phyloP scores from a whole-genome alignment of 2,113 vertebrate species.

The Bubo blakistoni region DNA sequence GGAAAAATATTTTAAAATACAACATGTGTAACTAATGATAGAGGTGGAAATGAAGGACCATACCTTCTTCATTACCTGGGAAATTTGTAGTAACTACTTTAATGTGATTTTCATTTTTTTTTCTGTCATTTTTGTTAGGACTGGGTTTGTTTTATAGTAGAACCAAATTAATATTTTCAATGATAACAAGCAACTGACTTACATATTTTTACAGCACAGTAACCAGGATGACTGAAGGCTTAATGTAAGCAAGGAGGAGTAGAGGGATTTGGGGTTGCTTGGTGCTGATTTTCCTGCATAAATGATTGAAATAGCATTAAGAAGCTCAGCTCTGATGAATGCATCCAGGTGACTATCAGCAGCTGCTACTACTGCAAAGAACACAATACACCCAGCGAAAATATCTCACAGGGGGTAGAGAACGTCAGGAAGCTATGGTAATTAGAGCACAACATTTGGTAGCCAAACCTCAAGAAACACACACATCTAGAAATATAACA shows the following conservation, averaged over 20 bases:
- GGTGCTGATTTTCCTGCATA: not conserved
- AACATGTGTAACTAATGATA: conserved; percentile 60
- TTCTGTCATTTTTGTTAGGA: not conserved
- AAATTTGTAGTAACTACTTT: conserved; percentile 19
- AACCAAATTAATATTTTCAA: not conserved
- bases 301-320: not conserved
- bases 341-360: not conserved
- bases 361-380: not conserved
- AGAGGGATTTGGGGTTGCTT: not conserved
- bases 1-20: conserved; percentile 66
- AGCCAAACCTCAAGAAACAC: not conserved
- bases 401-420: not conserved
- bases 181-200: not conserved
- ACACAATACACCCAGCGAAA: not conserved
- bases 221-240: not conserved
- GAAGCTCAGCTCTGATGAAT: not conserved
- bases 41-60: conserved; percentile 49
- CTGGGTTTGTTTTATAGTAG: not conserved
- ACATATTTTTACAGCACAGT: not conserved
- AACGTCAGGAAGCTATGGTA: not conserved
- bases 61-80: conserved; percentile 18
- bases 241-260: not conserved
- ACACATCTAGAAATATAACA: not conserved
- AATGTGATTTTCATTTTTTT: not conserved
- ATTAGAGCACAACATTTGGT: not conserved